These are phyloP conservation scores for Escarpia spicata DNA, from an alignment of 2,888 invertebrate genomes.

Conservation along the genomic window DNA sequence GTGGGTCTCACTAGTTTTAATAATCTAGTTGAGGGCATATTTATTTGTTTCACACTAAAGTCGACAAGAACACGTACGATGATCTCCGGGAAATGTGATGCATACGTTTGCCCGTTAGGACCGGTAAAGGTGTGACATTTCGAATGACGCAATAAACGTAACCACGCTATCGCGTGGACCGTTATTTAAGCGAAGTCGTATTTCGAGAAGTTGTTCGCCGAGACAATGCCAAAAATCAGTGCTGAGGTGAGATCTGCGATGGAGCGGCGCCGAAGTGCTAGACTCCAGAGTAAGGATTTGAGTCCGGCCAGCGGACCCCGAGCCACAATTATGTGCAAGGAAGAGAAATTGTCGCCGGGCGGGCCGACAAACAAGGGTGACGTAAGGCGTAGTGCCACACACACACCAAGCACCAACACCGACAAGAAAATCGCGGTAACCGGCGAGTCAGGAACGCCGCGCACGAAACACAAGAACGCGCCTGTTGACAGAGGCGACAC, in stretches of 20 bases:
- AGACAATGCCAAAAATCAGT: conserved; percentile 16
- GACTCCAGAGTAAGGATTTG: neutral
- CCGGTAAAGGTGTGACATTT: neutral
- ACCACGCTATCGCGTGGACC: conserved; percentile 16
- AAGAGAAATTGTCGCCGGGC: neutral
- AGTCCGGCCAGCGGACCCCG: neutral
- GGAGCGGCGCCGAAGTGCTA: neutral
- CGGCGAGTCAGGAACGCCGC: conserved; percentile 2
- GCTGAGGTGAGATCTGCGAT: neutral
- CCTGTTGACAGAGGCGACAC: neutral
- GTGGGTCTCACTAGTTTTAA: neutral
- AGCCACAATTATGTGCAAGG: neutral
- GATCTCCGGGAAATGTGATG: conserved; percentile 1
- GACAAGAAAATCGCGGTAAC: neutral
- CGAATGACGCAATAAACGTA: conserved; percentile 16
- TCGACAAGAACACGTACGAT: neutral
- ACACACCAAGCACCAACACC: neutral
- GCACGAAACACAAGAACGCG: neutral
- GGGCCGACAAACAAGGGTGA: neutral
- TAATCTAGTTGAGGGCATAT: neutral
- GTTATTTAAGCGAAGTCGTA: conserved; percentile 5
- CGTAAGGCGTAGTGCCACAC: neutral
- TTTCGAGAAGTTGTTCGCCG: neutral
- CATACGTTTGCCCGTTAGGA: neutral
- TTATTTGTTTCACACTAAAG: neutral